Evolutionary conservation across 1,140 invertebrate genomes (phyloP).

Genomic region (Condylostylus longicornis): DNA sequence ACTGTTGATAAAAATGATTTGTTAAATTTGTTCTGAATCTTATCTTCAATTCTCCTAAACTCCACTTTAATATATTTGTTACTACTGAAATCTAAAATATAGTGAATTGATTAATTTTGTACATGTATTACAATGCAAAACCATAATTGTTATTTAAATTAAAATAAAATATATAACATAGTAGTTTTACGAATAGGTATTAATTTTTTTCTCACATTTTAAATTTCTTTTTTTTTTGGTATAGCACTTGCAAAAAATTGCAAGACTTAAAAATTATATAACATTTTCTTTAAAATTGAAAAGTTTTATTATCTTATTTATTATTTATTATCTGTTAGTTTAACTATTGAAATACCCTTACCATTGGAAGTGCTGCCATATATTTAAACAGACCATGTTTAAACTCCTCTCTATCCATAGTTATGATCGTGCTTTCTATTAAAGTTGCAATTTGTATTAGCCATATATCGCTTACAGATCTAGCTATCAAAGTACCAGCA

Average conservation of each 20-base stretch:
- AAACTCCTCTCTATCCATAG: conserved; percentile 64
- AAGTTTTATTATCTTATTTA: conserved; percentile 8
- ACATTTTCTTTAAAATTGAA: conserved; percentile 9
- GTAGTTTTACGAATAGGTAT: no score
- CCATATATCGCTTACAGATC: conserved; percentile 93
- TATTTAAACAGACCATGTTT: conserved; percentile 60
- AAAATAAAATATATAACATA: no score
- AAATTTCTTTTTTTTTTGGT: no score
- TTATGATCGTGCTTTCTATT: conserved; percentile 90
- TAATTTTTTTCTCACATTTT: no score
- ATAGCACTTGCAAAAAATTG: no score
- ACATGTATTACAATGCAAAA: no score
- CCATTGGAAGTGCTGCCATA: conserved; percentile 65
- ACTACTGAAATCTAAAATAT: conserved; percentile 65
- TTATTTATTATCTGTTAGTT: no score
- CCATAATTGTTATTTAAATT: no score
- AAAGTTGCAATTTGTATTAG: conserved; percentile 87
- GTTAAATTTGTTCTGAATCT: conserved; percentile 80
- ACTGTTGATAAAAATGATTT: conserved; percentile 73
- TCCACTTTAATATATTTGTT: conserved; percentile 87
- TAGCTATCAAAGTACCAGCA: conserved; percentile 61
- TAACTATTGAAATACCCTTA: no score
- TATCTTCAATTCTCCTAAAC: conserved; percentile 83
- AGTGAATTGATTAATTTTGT: no score
- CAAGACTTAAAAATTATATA: no score